Conservation (phyloP, 92 coral and sea anemone species). For the Metridium senile region DNA sequence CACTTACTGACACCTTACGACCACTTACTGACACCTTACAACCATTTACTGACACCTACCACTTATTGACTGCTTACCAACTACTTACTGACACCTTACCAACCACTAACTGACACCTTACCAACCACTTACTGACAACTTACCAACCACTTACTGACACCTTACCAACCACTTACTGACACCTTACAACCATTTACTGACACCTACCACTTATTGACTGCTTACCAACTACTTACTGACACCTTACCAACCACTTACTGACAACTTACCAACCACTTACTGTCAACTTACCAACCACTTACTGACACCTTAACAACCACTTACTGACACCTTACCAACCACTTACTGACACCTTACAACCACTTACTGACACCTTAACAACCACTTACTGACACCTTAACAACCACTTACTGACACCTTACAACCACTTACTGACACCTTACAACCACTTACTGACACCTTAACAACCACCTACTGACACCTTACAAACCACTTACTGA, state of each 20-base stretch:
- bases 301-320: neutral
- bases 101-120: neutral
- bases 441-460: neutral
- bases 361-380: neutral
- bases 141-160: neutral
- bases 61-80: neutral
- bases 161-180: neutral
- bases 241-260: neutral
- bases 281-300: slow-evolving; percentile 2
- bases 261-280: neutral
- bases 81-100: neutral
- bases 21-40: neutral
- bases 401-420: slow-evolving; percentile 1
- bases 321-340: neutral
- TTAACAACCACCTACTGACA: neutral
- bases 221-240: neutral
- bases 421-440: neutral
- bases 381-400: neutral
- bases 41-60: neutral
- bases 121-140: neutral
- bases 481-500: neutral
- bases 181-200: neutral
- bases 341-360: neutral
- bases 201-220: neutral
- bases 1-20: neutral